Evolutionary conservation across 2,888 invertebrate genomes (phyloP).

Genomic region (Hipparchia semele): DNA sequence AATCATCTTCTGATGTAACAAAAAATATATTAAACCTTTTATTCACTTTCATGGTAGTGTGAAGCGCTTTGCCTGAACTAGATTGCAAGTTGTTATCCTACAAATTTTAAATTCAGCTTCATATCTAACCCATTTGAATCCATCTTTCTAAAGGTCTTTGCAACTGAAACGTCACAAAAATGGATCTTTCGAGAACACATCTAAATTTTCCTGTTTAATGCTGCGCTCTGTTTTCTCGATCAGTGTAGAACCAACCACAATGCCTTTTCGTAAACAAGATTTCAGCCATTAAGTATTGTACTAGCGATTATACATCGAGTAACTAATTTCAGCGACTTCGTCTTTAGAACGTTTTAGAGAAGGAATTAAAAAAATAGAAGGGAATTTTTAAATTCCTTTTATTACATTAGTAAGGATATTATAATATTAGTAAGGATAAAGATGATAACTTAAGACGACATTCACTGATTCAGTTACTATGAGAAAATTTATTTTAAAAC

Average conservation of each 20-base stretch:
- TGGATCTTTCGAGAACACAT: conserved; percentile 21
- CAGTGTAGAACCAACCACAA: not conserved
- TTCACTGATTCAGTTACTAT: not conserved
- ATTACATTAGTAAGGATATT: too few relatives aligned
- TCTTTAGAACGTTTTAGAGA: too few relatives aligned
- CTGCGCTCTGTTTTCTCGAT: not conserved
- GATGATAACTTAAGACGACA: not conserved
- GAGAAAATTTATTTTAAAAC: not conserved
- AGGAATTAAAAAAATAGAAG: too few relatives aligned
- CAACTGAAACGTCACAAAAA: conserved; percentile 15
- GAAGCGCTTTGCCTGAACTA: conserved; percentile 24
- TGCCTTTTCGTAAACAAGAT: not conserved
- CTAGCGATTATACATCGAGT: too few relatives aligned
- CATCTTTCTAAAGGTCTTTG: conserved; percentile 22
- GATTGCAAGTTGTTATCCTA: conserved; percentile 32
- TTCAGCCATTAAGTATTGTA: not conserved
- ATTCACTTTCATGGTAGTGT: conserved; percentile 20
- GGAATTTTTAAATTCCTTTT: too few relatives aligned
- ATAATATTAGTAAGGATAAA: not conserved
- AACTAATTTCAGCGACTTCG: too few relatives aligned
- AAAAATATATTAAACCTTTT: conserved; percentile 3
- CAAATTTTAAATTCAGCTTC: conserved; percentile 34
- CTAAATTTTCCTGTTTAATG: conserved; percentile 10
- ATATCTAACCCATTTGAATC: conserved; percentile 31
- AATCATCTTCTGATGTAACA: not conserved